A percentile compares a stretch with the other conserved stretches of the same genome.
Conservation (phyloP, 1,140 invertebrate genomes). For the Harlomillsia oculata region DNA sequence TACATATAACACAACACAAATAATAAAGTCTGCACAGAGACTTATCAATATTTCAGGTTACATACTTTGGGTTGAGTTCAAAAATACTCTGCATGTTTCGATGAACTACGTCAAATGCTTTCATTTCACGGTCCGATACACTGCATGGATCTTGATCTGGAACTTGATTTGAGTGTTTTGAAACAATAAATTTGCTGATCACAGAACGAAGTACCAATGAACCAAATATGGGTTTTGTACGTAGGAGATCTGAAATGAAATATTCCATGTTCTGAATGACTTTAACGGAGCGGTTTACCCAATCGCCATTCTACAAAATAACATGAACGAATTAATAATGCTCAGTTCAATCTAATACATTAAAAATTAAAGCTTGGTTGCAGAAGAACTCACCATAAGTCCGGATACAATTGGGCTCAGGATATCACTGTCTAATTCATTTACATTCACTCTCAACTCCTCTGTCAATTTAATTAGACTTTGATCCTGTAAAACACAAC, state of each 20-base stretch:
- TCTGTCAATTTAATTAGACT: not conserved
- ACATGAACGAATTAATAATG: not conserved
- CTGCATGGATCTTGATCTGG: conserved; percentile 42
- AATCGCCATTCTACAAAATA: conserved; percentile 6
- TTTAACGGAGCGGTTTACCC: conserved; percentile 22
- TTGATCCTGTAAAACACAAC: not conserved
- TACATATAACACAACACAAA: conserved; percentile 7
- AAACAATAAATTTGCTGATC: conserved; percentile 25
- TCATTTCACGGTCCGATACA: conserved; percentile 42
- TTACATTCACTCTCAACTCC: not conserved
- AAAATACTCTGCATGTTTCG: conserved; percentile 47
- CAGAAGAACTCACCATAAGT: no score
- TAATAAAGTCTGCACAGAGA: not conserved
- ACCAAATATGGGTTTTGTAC: conserved; percentile 15
- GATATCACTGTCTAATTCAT: not conserved
- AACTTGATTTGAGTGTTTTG: conserved; percentile 37
- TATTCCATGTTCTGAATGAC: conserved; percentile 34
- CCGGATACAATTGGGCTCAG: not conserved
- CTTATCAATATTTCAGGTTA: conserved; percentile 26
- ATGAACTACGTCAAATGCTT: conserved; percentile 48
- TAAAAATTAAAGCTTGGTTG: not conserved
- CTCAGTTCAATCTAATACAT: no score
- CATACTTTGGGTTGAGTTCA: conserved; percentile 55
- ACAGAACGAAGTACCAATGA: conserved; percentile 23
- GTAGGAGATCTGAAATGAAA: conserved; percentile 18